These are phyloP conservation scores for Nebria ingens DNA, from an alignment of 1,140 invertebrate species.

Conservation along the genomic window DNA sequence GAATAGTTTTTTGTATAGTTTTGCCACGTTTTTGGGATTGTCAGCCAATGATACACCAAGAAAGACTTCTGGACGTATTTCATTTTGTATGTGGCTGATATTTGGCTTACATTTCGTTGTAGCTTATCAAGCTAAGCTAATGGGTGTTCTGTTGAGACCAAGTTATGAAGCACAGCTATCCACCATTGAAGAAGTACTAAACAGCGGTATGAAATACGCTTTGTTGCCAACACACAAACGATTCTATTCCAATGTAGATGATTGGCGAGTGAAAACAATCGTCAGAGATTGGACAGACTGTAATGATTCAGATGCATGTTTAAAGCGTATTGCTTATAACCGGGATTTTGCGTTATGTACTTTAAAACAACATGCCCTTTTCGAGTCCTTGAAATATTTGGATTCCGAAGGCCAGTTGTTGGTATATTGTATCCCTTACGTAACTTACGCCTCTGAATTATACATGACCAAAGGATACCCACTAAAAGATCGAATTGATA, in stretches of 20 bases:
- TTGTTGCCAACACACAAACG: neutral
- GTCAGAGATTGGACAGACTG: slow-evolving; percentile 14
- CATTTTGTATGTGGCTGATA: slow-evolving; percentile 19
- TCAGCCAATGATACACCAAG: slow-evolving; percentile 12
- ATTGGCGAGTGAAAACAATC: neutral
- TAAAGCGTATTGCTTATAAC: slow-evolving; percentile 15
- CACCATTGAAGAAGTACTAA: slow-evolving; percentile 18
- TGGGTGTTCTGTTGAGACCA: slow-evolving; percentile 16
- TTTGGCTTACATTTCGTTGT: slow-evolving; percentile 15
- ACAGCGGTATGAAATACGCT: slow-evolving; percentile 1
- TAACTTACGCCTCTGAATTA: slow-evolving; percentile 18
- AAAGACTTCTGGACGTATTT: slow-evolving; percentile 12
- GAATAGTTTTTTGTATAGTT: slow-evolving; percentile 13
- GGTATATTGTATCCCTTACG: slow-evolving; percentile 19
- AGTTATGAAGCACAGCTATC: slow-evolving; percentile 17
- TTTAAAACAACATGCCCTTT: slow-evolving; percentile 15
- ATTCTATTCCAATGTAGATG: neutral
- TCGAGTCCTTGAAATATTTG: slow-evolving; percentile 15
- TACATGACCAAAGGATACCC: slow-evolving; percentile 22
- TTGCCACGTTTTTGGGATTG: slow-evolving; percentile 11
- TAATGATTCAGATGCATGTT: slow-evolving; percentile 14
- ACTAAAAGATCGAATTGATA: slow-evolving; percentile 16
- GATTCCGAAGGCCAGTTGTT: slow-evolving; percentile 12
- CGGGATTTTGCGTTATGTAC: slow-evolving; percentile 13
- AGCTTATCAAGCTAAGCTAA: slow-evolving; percentile 16